Percentiles rank a stretch among this genome's conserved stretches.
phyloP scores from a whole-genome alignment of 2,113 vertebrate species.

The Perca fluviatilis region DNA sequence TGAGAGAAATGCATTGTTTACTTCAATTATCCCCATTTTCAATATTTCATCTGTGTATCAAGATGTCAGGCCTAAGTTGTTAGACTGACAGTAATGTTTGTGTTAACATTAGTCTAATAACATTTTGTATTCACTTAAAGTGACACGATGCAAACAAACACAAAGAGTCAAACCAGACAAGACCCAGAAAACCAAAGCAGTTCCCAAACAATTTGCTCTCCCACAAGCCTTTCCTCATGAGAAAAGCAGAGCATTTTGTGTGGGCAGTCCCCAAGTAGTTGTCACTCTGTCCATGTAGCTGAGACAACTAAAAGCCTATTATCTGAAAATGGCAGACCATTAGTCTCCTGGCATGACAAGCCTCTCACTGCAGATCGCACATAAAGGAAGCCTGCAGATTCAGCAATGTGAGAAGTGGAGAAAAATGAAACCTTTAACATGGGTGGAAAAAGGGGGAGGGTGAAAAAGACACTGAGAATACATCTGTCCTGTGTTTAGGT shows the following conservation, averaged over 20 bases:
- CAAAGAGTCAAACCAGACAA: neutral
- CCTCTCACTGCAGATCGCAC: constrained; percentile 40
- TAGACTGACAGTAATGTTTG: neutral
- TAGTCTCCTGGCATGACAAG: constrained; percentile 67
- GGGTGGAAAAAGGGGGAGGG: neutral
- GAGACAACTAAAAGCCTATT: constrained; percentile 68
- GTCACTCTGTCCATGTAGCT: constrained; percentile 51
- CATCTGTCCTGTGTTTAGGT: constrained; percentile 53
- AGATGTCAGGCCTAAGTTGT: neutral
- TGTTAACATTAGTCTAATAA: neutral
- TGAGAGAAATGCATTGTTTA: neutral
- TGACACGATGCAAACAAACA: neutral
- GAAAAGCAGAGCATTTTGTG: constrained; percentile 75
- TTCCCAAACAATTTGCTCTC: neutral
- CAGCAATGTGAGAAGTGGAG: constrained; percentile 46
- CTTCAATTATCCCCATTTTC: neutral
- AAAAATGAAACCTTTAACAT: constrained; percentile 56
- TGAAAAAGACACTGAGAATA: constrained; percentile 47
- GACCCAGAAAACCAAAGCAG: neutral
- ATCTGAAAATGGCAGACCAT: constrained; percentile 73
- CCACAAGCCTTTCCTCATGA: constrained; percentile 25
- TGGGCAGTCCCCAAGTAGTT: constrained; percentile 62
- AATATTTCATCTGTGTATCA: neutral
- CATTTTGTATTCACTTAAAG: neutral
- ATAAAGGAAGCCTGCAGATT: constrained; percentile 68